Percentiles rank a stretch among this genome's conserved stretches.
These are phyloP conservation scores for Oceanites oceanicus DNA, from an alignment of 2,113 vertebrate species.

Conservation along the genomic window DNA sequence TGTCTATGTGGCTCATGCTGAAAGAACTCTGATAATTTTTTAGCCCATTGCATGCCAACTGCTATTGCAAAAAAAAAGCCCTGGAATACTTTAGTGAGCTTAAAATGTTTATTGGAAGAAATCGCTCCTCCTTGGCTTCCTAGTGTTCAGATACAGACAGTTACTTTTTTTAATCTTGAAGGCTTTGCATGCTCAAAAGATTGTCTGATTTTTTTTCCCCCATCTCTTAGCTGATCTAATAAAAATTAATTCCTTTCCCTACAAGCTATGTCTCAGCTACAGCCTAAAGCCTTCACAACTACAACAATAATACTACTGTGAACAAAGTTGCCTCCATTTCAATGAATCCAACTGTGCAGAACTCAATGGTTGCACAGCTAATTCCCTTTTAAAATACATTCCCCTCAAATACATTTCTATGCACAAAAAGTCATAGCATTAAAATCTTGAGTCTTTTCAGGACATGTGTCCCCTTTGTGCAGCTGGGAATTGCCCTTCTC, in stretches of 20 bases:
- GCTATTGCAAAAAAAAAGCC: not conserved
- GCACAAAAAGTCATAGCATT: constrained; percentile 28
- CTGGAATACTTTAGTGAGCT: not conserved
- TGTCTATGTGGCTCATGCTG: not conserved
- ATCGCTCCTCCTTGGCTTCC: not conserved
- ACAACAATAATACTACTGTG: constrained; percentile 20
- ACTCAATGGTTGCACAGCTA: not conserved
- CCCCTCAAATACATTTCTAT: constrained; percentile 35
- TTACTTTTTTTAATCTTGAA: not conserved
- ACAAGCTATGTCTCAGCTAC: not conserved
- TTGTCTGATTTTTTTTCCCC: not conserved
- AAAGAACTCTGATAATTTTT: not conserved
- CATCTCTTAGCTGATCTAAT: not conserved
- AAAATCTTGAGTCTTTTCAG: constrained; percentile 6
- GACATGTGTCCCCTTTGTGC: constrained; percentile 9
- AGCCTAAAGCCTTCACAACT: constrained; percentile 24
- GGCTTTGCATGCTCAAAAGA: not conserved
- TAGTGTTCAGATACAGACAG: not conserved
- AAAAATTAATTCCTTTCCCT: not conserved
- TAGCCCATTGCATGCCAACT: not conserved
- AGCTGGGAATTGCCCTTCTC: constrained; percentile 20
- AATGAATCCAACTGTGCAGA: not conserved
- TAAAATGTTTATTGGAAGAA: not conserved
- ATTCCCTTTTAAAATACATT: constrained; percentile 2
- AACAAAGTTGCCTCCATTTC: constrained; percentile 38